phyloP scores from a whole-genome alignment of 1,140 invertebrate species.

The Aricia agestis region DNA sequence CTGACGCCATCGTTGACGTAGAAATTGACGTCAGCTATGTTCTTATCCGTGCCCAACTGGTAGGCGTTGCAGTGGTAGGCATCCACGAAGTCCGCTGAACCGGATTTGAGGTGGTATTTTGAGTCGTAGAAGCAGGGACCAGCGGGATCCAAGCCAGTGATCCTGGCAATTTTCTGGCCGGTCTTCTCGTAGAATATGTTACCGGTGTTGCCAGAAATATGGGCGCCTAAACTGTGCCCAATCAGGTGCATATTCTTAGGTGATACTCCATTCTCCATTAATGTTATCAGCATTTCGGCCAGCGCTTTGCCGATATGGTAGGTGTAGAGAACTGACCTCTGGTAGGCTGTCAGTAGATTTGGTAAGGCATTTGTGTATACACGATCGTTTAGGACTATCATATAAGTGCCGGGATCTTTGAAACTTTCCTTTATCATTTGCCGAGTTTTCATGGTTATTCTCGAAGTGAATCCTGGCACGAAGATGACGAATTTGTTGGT shows the following conservation, averaged over 20 bases:
- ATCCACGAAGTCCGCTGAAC: not conserved
- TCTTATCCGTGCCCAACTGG: not conserved
- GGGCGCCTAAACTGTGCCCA: not conserved
- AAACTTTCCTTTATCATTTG: not conserved
- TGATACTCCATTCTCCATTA: not conserved
- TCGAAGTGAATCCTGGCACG: not conserved
- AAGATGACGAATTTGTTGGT: slow-evolving; percentile 1
- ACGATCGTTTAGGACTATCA: not conserved
- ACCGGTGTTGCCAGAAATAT: not conserved
- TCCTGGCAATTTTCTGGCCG: not conserved
- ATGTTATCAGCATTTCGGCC: not conserved
- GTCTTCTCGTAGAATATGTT: not conserved
- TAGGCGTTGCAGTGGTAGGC: not conserved
- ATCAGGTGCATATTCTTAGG: not conserved
- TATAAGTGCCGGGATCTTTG: not conserved
- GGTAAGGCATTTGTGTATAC: not conserved
- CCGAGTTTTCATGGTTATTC: not conserved
- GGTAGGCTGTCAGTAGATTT: not conserved
- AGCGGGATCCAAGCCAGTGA: not conserved
- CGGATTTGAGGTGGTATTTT: not conserved
- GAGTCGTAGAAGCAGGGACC: not conserved
- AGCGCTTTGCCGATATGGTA: slow-evolving; percentile 1
- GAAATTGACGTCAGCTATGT: not conserved
- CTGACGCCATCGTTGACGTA: not conserved
- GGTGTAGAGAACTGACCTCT: not conserved